Conservation (phyloP, 2,888 invertebrate genomes). For the Chydorus sphaericus region DNA sequence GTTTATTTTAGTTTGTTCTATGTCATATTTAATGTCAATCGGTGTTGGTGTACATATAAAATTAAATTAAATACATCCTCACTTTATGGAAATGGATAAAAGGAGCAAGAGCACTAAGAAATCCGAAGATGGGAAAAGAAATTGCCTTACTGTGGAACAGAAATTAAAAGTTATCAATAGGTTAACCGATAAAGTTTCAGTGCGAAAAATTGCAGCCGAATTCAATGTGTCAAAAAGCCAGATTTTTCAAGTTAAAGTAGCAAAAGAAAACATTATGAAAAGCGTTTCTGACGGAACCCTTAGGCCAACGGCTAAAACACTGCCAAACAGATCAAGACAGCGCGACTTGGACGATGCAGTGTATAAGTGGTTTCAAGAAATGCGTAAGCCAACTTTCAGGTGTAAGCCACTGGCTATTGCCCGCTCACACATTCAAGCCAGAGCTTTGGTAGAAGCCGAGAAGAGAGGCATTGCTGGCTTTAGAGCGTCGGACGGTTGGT, state of each 20-base stretch:
- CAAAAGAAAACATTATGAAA: not conserved
- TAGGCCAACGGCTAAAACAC: not conserved
- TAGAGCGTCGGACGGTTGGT: not conserved
- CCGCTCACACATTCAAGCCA: not conserved
- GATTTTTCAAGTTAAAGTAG: not conserved
- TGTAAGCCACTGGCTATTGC: not conserved
- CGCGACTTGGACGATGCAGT: not conserved
- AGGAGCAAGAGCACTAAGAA: too few species aligned
- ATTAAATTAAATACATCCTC: too few species aligned
- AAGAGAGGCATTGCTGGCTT: not conserved
- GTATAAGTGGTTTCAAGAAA: not conserved
- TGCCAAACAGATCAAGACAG: not conserved
- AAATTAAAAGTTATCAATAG: not conserved
- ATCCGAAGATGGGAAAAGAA: too few species aligned
- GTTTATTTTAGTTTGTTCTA: too few species aligned
- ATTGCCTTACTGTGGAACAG: not conserved
- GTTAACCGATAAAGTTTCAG: not conserved
- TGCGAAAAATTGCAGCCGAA: not conserved
- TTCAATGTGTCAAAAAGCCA: not conserved
- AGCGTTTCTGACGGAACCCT: not conserved
- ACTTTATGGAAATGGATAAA: too few species aligned
- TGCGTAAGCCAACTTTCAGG: not conserved
- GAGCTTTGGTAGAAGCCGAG: not conserved
- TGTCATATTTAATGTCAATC: too few species aligned
- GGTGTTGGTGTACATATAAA: too few species aligned